phyloP scores from a whole-genome alignment of 2,113 vertebrate genomes.

The Tachysurus vachellii region DNA sequence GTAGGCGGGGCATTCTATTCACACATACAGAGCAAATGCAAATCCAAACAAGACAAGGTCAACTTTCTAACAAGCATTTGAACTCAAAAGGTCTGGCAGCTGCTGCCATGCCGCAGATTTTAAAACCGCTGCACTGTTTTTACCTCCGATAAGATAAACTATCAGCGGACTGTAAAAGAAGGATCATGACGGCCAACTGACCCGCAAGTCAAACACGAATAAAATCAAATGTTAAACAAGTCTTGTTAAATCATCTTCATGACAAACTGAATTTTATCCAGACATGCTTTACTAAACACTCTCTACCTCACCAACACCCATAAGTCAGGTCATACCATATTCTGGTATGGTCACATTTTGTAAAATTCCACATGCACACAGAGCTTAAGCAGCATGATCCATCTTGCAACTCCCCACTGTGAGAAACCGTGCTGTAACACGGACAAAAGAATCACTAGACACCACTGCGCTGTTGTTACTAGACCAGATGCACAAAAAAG shows the following conservation, averaged over 20 bases:
- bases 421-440: neutral
- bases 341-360: neutral
- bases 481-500: neutral
- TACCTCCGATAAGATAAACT: neutral
- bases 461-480: neutral
- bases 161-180: neutral
- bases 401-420: neutral
- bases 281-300: neutral
- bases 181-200: neutral
- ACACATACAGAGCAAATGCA: neutral
- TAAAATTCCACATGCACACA: neutral
- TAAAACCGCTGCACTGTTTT: neutral
- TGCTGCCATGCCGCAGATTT: neutral
- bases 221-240: neutral
- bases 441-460: neutral
- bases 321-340: neutral
- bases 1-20: rapidly evolving
- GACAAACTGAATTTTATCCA: neutral
- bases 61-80: neutral
- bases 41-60: neutral
- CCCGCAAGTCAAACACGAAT: neutral
- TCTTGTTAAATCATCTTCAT: neutral
- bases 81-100: too few species aligned
- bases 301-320: neutral
- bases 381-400: neutral